These are phyloP conservation scores for Tor tambroides DNA, from an alignment of 2,113 vertebrate genomes.

Conservation along the genomic window DNA sequence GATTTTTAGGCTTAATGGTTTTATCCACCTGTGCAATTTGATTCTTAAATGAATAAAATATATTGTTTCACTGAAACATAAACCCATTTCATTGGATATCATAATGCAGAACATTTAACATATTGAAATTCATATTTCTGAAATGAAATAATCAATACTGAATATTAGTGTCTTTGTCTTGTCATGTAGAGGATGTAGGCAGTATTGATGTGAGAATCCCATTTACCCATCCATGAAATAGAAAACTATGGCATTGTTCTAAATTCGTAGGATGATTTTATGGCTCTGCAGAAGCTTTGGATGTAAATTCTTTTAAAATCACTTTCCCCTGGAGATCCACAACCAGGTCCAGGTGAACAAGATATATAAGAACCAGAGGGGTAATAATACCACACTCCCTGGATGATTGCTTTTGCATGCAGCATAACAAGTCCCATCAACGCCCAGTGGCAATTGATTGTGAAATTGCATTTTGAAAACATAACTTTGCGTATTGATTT, in stretches of 20 bases:
- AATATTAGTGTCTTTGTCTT: background rate
- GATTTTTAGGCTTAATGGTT: background rate
- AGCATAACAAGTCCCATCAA: conserved; percentile 18
- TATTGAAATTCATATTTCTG: background rate
- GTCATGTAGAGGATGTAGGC: background rate
- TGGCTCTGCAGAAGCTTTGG: background rate
- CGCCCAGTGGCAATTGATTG: conserved; percentile 19
- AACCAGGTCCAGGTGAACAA: conserved; percentile 9
- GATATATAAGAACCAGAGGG: background rate
- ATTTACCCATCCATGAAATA: background rate
- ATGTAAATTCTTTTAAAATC: background rate
- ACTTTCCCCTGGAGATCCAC: background rate
- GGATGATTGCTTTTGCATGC: conserved; percentile 11
- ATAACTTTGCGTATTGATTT: conserved; percentile 33
- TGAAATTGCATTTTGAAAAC: conserved; percentile 35
- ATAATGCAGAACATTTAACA: background rate
- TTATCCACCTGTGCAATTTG: background rate
- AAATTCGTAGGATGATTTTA: background rate
- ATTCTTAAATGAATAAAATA: background rate
- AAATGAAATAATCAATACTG: background rate
- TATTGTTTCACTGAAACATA: background rate
- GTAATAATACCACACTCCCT: background rate
- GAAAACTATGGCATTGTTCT: background rate
- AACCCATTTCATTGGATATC: background rate
- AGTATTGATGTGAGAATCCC: background rate